phyloP scores from a whole-genome alignment of 2,888 invertebrate species.

The Leptura quadrifasciata region DNA sequence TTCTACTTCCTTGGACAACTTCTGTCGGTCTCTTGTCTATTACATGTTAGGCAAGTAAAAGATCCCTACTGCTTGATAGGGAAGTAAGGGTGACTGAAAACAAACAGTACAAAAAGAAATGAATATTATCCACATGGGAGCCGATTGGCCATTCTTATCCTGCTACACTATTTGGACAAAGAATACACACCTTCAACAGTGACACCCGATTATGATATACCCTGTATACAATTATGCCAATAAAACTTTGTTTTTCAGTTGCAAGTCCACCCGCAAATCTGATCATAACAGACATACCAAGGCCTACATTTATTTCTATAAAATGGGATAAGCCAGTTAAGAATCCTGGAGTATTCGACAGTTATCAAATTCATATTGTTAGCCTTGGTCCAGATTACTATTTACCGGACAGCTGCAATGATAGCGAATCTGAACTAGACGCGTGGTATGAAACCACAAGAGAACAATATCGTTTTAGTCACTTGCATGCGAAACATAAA shows the following conservation, averaged over 20 bases:
- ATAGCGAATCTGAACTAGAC: slow-evolving; percentile 29
- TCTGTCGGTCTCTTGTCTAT: too few relatives aligned
- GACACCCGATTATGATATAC: too few relatives aligned
- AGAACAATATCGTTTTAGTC: slow-evolving; percentile 1
- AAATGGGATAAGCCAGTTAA: slow-evolving; percentile 55
- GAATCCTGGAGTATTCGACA: slow-evolving; percentile 52
- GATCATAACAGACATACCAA: slow-evolving; percentile 21
- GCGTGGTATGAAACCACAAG: slow-evolving; percentile 34
- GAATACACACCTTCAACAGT: too few relatives aligned
- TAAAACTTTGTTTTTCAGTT: slow-evolving; percentile 48
- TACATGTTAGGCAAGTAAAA: too few relatives aligned
- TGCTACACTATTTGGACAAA: too few relatives aligned
- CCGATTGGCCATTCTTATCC: too few relatives aligned
- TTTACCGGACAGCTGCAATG: background rate
- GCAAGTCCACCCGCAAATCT: slow-evolving; percentile 51
- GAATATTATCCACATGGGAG: too few relatives aligned
- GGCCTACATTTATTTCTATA: slow-evolving; percentile 47
- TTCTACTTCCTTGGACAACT: too few relatives aligned
- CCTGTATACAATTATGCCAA: too few relatives aligned
- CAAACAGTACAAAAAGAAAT: too few relatives aligned
- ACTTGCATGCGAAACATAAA: slow-evolving; percentile 42
- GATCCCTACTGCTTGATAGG: too few relatives aligned
- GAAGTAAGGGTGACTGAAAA: too few relatives aligned
- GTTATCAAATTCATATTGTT: slow-evolving; percentile 49
- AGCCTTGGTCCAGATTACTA: slow-evolving; percentile 43